phyloP scores from a whole-genome alignment of 2,888 invertebrate species.

The Athrips mouffetella region DNA sequence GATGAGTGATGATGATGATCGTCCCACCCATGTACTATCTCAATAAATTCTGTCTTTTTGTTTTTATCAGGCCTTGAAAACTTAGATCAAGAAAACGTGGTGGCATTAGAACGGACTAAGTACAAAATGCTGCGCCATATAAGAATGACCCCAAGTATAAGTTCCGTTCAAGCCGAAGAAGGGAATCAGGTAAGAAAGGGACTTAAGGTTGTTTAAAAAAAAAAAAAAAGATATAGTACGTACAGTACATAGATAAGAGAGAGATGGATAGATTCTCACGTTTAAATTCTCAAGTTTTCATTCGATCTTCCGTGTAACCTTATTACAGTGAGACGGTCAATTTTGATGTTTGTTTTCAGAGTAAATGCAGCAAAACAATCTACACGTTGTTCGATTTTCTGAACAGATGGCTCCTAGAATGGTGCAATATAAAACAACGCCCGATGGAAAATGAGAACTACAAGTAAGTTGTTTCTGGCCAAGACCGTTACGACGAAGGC shows the following conservation, averaged over 20 bases:
- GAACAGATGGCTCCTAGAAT: conserved; percentile 85
- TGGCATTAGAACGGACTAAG: conserved; percentile 43
- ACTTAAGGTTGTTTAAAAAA: too few relatives aligned
- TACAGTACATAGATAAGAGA: too few relatives aligned
- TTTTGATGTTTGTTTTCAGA: conserved; percentile 49
- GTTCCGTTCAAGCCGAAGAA: conserved; percentile 62
- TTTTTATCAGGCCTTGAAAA: conserved; percentile 58
- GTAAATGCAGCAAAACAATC: conserved; percentile 82
- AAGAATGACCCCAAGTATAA: conserved; percentile 62
- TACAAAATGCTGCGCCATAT: conserved; percentile 64
- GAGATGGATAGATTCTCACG: too few relatives aligned
- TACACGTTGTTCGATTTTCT: conserved; percentile 87
- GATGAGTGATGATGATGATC: too few relatives aligned
- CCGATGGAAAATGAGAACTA: conserved; percentile 66
- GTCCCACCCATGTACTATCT: too few relatives aligned
- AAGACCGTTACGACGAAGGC: too few relatives aligned
- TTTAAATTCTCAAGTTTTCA: not conserved
- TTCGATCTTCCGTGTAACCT: too few relatives aligned
- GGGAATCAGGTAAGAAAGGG: conserved; percentile 71
- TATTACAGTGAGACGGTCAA: too few relatives aligned
- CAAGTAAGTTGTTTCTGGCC: conserved; percentile 39
- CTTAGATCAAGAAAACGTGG: conserved; percentile 42
- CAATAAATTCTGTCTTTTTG: too few relatives aligned
- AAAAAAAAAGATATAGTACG: too few relatives aligned
- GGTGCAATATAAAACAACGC: conserved; percentile 65